Percentiles rank a stretch among this genome's conserved stretches.
phyloP scores from a whole-genome alignment of 2,113 vertebrate species.

The Festucalex cinctus region DNA sequence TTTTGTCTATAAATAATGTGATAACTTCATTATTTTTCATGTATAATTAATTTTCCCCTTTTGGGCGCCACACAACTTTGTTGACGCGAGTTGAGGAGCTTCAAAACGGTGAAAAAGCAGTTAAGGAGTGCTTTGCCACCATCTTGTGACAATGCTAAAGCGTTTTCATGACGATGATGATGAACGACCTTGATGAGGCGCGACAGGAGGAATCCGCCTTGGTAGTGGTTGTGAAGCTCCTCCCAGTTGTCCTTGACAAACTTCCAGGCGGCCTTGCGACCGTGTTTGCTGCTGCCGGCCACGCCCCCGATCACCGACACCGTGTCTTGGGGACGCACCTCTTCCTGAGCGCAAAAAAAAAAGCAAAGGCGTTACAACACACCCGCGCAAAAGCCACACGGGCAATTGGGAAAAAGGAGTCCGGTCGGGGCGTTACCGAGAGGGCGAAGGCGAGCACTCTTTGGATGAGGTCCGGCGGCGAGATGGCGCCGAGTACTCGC shows the following conservation, averaged over 20 bases:
- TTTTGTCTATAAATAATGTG: too few species aligned
- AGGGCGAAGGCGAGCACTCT: slow-evolving; percentile 96
- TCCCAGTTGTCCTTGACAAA: slow-evolving; percentile 98
- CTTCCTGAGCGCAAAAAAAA: slow-evolving; percentile 81
- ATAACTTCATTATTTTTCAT: too few species aligned
- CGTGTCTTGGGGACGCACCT: slow-evolving; percentile 96
- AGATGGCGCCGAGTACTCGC: slow-evolving; percentile 91
- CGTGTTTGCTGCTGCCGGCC: slow-evolving; percentile 91
- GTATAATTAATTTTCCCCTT: too few species aligned
- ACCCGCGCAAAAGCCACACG: too few species aligned
- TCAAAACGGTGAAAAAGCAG: too few species aligned
- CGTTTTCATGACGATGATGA: too few species aligned
- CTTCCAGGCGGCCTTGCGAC: slow-evolving; percentile 95
- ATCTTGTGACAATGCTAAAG: too few species aligned
- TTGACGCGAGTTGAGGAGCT: too few species aligned
- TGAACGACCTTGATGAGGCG: slow-evolving; percentile 97
- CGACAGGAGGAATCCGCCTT: slow-evolving; percentile 98
- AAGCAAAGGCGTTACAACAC: too few species aligned
- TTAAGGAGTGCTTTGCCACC: too few species aligned
- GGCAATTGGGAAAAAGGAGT: too few species aligned
- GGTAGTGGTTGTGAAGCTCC: slow-evolving; percentile 95
- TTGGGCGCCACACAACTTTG: too few species aligned
- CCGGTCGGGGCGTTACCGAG: slow-evolving; percentile 85
- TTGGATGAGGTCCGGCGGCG: slow-evolving; percentile 90
- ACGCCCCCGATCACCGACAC: slow-evolving; percentile 96